These are phyloP conservation scores for Paracanthobrama guichenoti DNA, from an alignment of 2,113 vertebrate genomes.

Conservation along the genomic window DNA sequence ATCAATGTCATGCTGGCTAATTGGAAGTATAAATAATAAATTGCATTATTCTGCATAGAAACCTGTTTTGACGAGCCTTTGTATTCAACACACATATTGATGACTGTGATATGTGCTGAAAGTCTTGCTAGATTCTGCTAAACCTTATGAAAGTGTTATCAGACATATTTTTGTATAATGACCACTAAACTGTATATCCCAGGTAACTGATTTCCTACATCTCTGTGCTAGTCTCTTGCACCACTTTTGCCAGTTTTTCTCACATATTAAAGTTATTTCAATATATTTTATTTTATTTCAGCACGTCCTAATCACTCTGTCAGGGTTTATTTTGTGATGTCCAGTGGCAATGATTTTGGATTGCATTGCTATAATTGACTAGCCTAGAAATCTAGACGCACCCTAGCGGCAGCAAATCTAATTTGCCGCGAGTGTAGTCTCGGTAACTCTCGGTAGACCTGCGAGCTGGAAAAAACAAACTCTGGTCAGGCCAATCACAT, in stretches of 20 bases:
- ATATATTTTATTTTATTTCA: neutral
- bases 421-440: too few relatives aligned
- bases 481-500: too few relatives aligned
- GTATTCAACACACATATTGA: neutral
- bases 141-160: neutral
- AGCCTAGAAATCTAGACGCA: too few relatives aligned
- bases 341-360: neutral
- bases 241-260: neutral
- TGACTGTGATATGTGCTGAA: neutral
- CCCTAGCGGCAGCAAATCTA: too few relatives aligned
- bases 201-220: neutral
- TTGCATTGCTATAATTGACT: neutral
- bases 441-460: too few relatives aligned
- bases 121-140: neutral
- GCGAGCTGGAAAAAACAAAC: too few relatives aligned
- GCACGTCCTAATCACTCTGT: neutral
- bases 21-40: slow-evolving; percentile 55
- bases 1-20: slow-evolving; percentile 41
- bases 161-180: slow-evolving; percentile 4
- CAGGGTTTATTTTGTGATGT: neutral
- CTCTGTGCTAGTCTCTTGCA: neutral
- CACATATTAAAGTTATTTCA: neutral
- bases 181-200: neutral
- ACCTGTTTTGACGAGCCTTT: slow-evolving; percentile 31
- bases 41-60: slow-evolving; percentile 36